phyloP scores from a whole-genome alignment of 2,113 vertebrate species.

The Noturus placidus region DNA sequence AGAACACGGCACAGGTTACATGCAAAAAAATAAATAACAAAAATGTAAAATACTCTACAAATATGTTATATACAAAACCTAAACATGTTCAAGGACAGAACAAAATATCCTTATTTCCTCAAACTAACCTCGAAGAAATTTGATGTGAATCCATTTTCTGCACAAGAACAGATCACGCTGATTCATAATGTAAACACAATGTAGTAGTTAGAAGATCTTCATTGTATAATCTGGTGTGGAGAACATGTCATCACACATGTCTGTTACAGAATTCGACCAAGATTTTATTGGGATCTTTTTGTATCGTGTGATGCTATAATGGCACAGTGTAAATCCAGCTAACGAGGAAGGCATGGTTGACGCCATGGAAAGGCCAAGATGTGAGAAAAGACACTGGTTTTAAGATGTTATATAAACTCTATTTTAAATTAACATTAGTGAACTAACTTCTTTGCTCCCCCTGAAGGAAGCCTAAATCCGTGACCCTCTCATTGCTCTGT shows the following conservation, averaged over 20 bases:
- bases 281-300: not conserved
- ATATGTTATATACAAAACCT: not conserved
- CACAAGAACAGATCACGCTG: not conserved
- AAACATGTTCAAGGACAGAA: not conserved
- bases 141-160: not conserved
- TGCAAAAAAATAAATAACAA: not conserved
- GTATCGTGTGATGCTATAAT: not conserved
- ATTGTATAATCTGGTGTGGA: not conserved
- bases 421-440: not conserved
- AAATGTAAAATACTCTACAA: not conserved
- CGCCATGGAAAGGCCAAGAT: not conserved
- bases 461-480: not conserved
- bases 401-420: not conserved
- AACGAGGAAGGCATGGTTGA: not conserved
- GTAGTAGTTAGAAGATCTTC: not conserved
- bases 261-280: not conserved
- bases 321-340: not conserved
- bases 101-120: not conserved
- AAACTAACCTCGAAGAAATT: not conserved
- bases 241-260: not conserved
- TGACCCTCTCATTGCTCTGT: not conserved
- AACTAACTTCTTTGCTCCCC: not conserved
- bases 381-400: not conserved
- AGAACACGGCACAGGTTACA: not conserved
- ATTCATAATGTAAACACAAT: not conserved